phyloP scores from a whole-genome alignment of 2,888 invertebrate species.

The Congeria kusceri region DNA sequence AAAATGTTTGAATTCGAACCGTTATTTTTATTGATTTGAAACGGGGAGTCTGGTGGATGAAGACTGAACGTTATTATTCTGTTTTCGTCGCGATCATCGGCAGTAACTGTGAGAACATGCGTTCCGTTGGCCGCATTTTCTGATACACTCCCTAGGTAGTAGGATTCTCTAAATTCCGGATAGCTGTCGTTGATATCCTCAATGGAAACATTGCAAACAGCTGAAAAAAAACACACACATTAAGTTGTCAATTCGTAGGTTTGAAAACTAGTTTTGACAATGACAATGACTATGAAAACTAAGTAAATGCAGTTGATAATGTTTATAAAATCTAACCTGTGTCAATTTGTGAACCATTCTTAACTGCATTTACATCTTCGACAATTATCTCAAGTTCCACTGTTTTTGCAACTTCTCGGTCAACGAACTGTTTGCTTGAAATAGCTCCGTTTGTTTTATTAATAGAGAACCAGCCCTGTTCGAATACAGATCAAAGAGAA shows the following conservation, averaged over 20 bases:
- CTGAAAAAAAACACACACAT: neutral
- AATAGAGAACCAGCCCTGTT: slow-evolving; percentile 33
- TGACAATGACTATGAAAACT: too few relatives aligned
- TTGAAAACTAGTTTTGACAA: too few relatives aligned
- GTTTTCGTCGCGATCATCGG: slow-evolving; percentile 39
- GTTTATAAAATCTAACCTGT: too few relatives aligned
- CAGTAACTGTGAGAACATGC: slow-evolving; percentile 14
- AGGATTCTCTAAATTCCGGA: slow-evolving; percentile 12
- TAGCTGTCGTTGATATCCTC: slow-evolving; percentile 40
- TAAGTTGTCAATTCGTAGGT: too few relatives aligned
- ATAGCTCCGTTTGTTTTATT: slow-evolving; percentile 25
- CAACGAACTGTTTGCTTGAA: neutral
- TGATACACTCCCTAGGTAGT: slow-evolving; percentile 15
- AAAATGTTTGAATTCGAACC: too few relatives aligned
- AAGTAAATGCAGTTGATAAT: too few relatives aligned
- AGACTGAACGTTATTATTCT: slow-evolving; percentile 34
- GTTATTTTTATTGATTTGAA: slow-evolving; percentile 17
- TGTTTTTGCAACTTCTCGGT: slow-evolving; percentile 29
- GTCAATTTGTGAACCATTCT: slow-evolving; percentile 28
- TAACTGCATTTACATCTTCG: slow-evolving; percentile 26
- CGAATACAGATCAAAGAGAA: too few relatives aligned
- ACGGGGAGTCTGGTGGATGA: neutral
- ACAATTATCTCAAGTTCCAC: slow-evolving; percentile 17
- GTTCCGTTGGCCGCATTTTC: slow-evolving; percentile 21
- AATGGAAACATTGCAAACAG: neutral